Percentiles rank a stretch among this genome's conserved stretches.
Conservation (phyloP, 2,797 vertebrate species). For the Zalophus californianus region DNA sequence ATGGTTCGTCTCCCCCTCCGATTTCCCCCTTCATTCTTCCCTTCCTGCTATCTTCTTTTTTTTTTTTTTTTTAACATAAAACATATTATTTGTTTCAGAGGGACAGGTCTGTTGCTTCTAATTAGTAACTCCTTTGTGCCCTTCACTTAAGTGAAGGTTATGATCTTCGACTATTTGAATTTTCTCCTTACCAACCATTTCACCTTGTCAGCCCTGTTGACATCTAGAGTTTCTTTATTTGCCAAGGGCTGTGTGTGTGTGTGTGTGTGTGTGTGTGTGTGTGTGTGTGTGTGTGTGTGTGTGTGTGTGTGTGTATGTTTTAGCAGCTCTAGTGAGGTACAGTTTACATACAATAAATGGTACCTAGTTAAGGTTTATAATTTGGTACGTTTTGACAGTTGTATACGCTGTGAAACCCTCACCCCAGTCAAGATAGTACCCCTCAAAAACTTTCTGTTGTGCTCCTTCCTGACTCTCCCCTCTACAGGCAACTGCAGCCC, state of each 20-base stretch:
- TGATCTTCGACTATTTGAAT: not conserved
- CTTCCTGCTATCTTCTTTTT: too few relatives aligned
- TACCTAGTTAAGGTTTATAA: not conserved
- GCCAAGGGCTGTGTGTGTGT: not conserved
- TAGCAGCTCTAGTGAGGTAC: not conserved
- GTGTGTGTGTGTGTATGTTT: not conserved
- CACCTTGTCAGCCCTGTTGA: not conserved
- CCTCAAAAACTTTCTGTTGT: not conserved
- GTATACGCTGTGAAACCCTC: not conserved
- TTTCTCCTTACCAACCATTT: not conserved
- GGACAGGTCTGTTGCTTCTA: not conserved
- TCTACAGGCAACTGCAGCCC: not conserved
- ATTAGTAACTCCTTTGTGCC: not conserved
- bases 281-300: too few relatives aligned
- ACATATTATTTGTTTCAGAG: too few relatives aligned
- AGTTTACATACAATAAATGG: not conserved
- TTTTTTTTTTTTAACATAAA: too few relatives aligned
- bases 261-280: not conserved
- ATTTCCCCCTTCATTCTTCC: too few relatives aligned
- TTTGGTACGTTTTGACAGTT: not conserved
- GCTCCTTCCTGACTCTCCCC: not conserved
- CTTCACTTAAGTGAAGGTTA: not conserved
- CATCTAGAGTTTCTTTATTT: not conserved
- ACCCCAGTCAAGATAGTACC: not conserved
- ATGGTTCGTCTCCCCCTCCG: too few relatives aligned